A percentile compares a stretch with the other conserved stretches of the same genome.
Evolutionary conservation across 2,888 invertebrate species (phyloP).

Genomic region (Sinotaia quadrata): DNA sequence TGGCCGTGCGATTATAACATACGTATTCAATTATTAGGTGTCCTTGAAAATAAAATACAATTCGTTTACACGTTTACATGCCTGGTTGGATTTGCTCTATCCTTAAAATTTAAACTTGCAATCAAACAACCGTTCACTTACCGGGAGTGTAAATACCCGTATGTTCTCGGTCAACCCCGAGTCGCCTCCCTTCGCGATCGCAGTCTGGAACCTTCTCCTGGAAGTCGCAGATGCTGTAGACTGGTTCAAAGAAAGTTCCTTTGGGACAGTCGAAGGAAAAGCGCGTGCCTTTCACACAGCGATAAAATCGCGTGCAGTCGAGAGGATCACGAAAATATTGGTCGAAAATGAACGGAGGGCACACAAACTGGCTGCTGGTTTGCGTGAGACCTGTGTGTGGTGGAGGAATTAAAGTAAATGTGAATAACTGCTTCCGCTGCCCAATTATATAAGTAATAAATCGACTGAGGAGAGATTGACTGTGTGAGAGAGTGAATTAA

Average conservation of each 20-base stretch:
- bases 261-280: conserved; percentile 35
- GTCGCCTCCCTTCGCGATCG: conserved; percentile 16
- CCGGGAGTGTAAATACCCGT: conserved; percentile 1
- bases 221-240: conserved; percentile 29
- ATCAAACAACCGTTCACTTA: too few relatives aligned
- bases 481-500: too few relatives aligned
- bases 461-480: too few relatives aligned
- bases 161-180: neutral
- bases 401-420: too few relatives aligned
- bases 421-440: too few relatives aligned
- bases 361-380: conserved; percentile 25
- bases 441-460: too few relatives aligned
- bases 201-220: conserved; percentile 29
- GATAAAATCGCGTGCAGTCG: conserved; percentile 32
- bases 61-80: too few relatives aligned
- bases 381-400: neutral
- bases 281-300: conserved; percentile 30
- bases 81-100: too few relatives aligned
- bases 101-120: too few relatives aligned
- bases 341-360: conserved; percentile 25
- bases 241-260: conserved; percentile 32
- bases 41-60: too few relatives aligned
- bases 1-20: too few relatives aligned
- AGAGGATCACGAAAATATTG: conserved; percentile 31
- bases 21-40: too few relatives aligned